These are phyloP conservation scores for Pogonognathellus flavescens DNA, from an alignment of 1,140 invertebrate species.

Conservation along the genomic window DNA sequence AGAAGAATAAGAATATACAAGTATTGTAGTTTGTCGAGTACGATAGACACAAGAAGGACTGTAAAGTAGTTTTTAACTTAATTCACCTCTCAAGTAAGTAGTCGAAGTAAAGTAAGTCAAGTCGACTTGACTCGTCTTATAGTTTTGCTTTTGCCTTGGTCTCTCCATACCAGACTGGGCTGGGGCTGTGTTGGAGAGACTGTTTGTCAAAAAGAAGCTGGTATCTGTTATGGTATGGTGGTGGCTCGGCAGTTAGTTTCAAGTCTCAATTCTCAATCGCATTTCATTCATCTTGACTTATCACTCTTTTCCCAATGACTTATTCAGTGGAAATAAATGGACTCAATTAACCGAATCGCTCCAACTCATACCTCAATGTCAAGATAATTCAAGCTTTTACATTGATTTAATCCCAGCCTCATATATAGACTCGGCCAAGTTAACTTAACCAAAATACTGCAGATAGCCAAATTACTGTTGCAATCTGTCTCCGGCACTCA, in stretches of 20 bases:
- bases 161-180: too few relatives aligned
- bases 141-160: too few relatives aligned
- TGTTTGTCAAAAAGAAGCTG: neutral
- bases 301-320: slow-evolving; percentile 46
- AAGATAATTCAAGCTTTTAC: slow-evolving; percentile 40
- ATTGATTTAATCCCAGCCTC: slow-evolving; percentile 25
- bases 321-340: slow-evolving; percentile 43
- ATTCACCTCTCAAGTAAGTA: neutral
- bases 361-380: slow-evolving; percentile 48
- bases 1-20: too few relatives aligned
- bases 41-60: too few relatives aligned
- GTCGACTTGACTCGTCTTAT: neutral
- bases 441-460: slow-evolving; percentile 3
- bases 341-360: slow-evolving; percentile 47
- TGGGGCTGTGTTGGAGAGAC: neutral
- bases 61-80: neutral
- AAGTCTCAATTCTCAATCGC: slow-evolving; percentile 22
- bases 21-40: too few relatives aligned
- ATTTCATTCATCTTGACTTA: slow-evolving; percentile 40
- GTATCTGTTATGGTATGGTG: neutral
- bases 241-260: neutral
- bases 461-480: neutral
- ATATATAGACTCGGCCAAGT: neutral
- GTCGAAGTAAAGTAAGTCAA: neutral
- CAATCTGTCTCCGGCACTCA: neutral